phyloP scores from a whole-genome alignment of 2,888 invertebrate species.

The Lepetodrilus schrolli region DNA sequence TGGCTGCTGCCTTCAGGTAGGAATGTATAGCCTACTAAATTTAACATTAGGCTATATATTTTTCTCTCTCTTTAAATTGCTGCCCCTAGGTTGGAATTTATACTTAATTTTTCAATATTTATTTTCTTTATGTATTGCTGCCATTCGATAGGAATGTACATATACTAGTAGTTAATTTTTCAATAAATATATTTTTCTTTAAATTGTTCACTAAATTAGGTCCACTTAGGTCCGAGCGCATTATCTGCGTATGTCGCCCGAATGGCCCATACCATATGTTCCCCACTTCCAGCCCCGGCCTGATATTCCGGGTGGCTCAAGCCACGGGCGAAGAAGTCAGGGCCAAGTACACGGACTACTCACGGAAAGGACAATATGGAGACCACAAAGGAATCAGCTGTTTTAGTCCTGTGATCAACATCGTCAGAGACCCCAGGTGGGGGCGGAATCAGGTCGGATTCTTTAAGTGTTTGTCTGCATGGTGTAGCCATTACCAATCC shows the following conservation, averaged over 20 bases:
- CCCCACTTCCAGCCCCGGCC: conserved; percentile 45
- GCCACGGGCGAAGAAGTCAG: conserved; percentile 58
- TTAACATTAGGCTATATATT: no score
- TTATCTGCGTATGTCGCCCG: background rate
- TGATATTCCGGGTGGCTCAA: conserved; percentile 51
- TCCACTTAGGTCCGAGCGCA: background rate
- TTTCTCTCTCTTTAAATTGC: no score
- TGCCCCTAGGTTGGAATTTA: no score
- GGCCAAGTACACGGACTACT: conserved; percentile 57
- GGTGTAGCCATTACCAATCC: no score
- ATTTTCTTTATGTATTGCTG: no score
- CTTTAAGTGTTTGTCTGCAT: no score
- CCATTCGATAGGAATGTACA: no score
- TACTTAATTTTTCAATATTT: no score
- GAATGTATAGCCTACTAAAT: background rate
- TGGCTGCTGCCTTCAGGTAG: conserved; percentile 72
- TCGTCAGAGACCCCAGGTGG: conserved; percentile 74
- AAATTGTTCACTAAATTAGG: background rate
- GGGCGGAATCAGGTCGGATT: conserved; percentile 69
- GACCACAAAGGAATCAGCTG: conserved; percentile 69
- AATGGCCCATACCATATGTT: background rate
- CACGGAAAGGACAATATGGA: conserved; percentile 43
- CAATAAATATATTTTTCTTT: background rate
- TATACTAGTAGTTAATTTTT: background rate
- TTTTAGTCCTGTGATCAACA: conserved; percentile 73